phyloP scores from a whole-genome alignment of 2,113 vertebrate genomes.

The Rutilus rutilus region DNA sequence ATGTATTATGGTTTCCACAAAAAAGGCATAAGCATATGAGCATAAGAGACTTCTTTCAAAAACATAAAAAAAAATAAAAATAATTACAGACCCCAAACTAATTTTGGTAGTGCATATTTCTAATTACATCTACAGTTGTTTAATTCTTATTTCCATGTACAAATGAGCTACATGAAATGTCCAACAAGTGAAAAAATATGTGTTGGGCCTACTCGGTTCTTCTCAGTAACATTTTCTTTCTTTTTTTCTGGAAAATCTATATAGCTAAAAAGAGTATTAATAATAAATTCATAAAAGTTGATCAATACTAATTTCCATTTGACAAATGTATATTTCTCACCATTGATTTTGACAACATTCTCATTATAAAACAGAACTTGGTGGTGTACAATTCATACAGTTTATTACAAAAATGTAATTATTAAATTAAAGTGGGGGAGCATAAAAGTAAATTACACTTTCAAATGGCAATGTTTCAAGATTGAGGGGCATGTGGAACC shows the following conservation, averaged over 20 bases:
- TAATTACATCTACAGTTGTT: background rate
- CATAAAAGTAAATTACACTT: conserved; percentile 70
- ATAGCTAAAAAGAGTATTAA: conserved; percentile 19
- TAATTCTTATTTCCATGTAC: background rate
- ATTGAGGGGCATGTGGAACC: background rate
- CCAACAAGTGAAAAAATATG: background rate
- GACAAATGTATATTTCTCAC: conserved; percentile 73
- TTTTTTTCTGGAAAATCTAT: conserved; percentile 14
- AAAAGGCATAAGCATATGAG: background rate
- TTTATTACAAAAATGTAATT: conserved; percentile 70
- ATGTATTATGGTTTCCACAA: too few relatives aligned
- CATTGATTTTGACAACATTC: conserved; percentile 68
- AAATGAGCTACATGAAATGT: background rate
- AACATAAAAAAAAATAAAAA: too few relatives aligned
- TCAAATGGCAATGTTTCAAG: conserved; percentile 33
- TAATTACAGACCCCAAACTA: too few relatives aligned
- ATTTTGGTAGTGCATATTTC: background rate
- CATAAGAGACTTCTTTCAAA: background rate
- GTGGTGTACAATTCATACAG: conserved; percentile 73
- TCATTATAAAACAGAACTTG: conserved; percentile 74
- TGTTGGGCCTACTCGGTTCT: background rate
- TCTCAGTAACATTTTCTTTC: background rate
- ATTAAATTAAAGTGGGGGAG: conserved; percentile 61
- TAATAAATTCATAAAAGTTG: conserved; percentile 45
- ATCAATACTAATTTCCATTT: conserved; percentile 72